Base-by-base conservation (phyloP, 2,888 invertebrate species). In the Pollenia angustigena region DNA sequence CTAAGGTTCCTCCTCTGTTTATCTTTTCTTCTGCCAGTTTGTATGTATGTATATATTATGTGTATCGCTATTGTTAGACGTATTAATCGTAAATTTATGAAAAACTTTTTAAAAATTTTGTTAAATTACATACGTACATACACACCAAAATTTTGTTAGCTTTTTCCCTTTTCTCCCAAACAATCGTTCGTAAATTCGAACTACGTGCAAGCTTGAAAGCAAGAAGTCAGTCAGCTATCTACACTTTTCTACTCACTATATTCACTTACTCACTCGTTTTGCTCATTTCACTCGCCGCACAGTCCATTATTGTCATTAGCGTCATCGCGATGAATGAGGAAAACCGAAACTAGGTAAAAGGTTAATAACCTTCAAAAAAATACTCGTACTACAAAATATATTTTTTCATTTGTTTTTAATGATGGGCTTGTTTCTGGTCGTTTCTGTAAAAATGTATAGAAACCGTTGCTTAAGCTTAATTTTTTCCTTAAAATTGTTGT, bases 341-440 rank as follows among this genome's bases (percentile, higher is more conserved):
- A 84, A 79, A 60, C 52, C 74, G 46, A 84, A 87, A 84, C 78
- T 87, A 81, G 87, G 87, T 84, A 84, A 87, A 87, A 87, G 87
- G 87, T 87, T 84, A 84, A 87, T 78, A 87, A 87, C 81, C 87
- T 84, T 78, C 81, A 84, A 87, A 87, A 87, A 60, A 76, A 66
- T 48, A 74, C 60, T 62, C 12, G 62, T 64, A 18, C 72, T 48
- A 72, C 54, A 64, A 81, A 72, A 72, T 81, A 72, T 54, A 48
- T n/a, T 50, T 66, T 68, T 46, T 71, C 69, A 42, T 2, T 66
- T 42, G 10, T 44, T 50, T 58, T 56, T 71, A 71, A 52, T 81
- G 48, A 11, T 81, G n/a, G 68, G 81, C 44, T 85, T 62, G 18
- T 23, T 72, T 66, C 40, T 50, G 12, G 58, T 46, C 42, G 60